Conservation (phyloP, 2,797 vertebrate genomes). For the Sphenodon punctatus region DNA sequence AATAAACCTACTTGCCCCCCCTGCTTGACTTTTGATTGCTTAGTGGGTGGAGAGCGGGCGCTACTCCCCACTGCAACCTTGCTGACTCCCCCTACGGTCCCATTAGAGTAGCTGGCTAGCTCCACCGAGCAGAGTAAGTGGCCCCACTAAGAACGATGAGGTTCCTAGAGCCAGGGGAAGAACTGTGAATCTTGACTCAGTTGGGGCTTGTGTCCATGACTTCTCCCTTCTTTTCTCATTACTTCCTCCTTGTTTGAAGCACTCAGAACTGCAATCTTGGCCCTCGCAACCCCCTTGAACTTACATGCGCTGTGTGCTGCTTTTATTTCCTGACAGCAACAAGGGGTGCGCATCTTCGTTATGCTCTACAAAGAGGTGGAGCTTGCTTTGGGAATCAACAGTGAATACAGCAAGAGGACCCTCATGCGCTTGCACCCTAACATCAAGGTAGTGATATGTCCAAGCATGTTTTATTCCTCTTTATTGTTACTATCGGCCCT, state of each 20-base stretch:
- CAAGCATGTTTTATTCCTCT: not conserved
- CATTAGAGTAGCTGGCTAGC: too few relatives aligned
- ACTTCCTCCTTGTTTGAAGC: not conserved
- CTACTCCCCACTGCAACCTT: too few relatives aligned
- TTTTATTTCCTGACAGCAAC: slow-evolving; percentile 81
- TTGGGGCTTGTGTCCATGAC: not conserved
- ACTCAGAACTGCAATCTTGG: not conserved
- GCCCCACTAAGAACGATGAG: too few relatives aligned
- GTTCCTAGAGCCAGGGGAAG: too few relatives aligned
- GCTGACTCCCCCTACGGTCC: too few relatives aligned
- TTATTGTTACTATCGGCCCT: too few relatives aligned
- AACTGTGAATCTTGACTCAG: too few relatives aligned
- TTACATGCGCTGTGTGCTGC: not conserved
- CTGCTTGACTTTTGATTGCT: not conserved
- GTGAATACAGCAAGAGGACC: slow-evolving; percentile 92
- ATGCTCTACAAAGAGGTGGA: slow-evolving; percentile 98
- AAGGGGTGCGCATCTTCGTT: slow-evolving; percentile 91
- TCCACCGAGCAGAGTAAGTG: too few relatives aligned
- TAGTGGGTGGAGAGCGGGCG: too few relatives aligned
- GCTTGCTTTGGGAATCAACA: slow-evolving; percentile 94
- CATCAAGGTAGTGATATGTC: slow-evolving; percentile 85
- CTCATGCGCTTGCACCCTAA: slow-evolving; percentile 88
- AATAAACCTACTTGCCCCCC: not conserved
- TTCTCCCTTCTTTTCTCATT: not conserved
- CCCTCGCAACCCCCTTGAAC: too few relatives aligned